Evolutionary conservation across 2,113 vertebrate genomes (phyloP).

Genomic region (Platanista minor): DNA sequence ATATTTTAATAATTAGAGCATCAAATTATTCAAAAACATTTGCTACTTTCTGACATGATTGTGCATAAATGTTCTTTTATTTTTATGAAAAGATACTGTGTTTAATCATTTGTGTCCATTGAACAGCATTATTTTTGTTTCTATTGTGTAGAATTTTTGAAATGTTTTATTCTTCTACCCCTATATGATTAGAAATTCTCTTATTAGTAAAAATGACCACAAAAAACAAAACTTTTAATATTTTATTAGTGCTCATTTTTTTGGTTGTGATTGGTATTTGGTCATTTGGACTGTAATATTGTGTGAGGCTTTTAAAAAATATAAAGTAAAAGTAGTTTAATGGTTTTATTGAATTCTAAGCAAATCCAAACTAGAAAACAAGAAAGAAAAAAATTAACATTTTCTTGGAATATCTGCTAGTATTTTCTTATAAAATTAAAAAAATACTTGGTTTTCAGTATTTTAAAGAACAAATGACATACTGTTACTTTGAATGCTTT

Average conservation of each 20-base stretch:
- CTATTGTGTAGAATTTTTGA: not conserved
- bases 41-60: conserved; percentile 57
- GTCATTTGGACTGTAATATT: not conserved
- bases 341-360: not conserved
- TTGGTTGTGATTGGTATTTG: not conserved
- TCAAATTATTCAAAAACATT: not conserved
- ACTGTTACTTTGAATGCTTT: not conserved
- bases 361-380: not conserved
- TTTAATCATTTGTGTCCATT: not conserved
- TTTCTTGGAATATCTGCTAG: not conserved
- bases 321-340: not conserved
- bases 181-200: not conserved
- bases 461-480: not conserved
- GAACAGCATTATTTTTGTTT: not conserved
- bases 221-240: not conserved
- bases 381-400: not conserved
- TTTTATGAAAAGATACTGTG: not conserved
- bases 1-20: not conserved
- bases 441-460: not conserved
- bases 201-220: not conserved
- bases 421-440: not conserved
- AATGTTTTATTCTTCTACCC: not conserved
- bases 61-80: not conserved
- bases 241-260: not conserved
- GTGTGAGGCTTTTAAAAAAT: not conserved